Percentiles rank a stretch among this genome's conserved stretches.
Evolutionary conservation across 37 sponge, comb jelly and placozoan genomes (phyloP).

Genomic region (Oscarella lobularis): DNA sequence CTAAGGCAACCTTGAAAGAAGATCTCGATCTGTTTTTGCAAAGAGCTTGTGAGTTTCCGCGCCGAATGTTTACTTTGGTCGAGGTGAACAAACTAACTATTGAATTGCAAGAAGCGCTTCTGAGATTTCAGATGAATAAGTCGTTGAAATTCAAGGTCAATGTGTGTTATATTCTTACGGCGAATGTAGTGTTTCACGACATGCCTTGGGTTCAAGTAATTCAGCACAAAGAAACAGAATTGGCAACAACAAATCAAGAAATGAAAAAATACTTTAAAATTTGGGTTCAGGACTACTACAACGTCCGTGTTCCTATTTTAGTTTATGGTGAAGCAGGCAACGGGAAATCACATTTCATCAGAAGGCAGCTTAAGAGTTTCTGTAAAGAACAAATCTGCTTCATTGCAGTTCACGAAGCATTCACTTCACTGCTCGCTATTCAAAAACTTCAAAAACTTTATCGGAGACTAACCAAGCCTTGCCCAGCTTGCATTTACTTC

Average conservation of each 20-base stretch:
- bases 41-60: neutral
- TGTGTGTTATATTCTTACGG: neutral
- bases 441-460: constrained; percentile 22
- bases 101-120: neutral
- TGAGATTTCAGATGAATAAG: neutral
- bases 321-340: constrained; percentile 27
- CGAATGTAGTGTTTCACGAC: neutral
- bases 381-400: neutral
- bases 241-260: neutral
- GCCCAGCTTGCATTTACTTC: constrained; percentile 29
- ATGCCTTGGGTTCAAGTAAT: neutral
- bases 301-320: neutral
- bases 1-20: neutral
- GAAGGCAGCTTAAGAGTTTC: constrained; percentile 12
- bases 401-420: constrained; percentile 55
- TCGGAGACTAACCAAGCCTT: constrained; percentile 14
- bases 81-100: neutral
- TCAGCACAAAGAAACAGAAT: neutral
- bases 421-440: constrained; percentile 35
- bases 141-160: neutral
- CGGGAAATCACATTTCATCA: constrained; percentile 63
- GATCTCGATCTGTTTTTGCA: neutral
- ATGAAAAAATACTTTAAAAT: neutral
- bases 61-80: neutral
- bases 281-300: neutral